Evolutionary conservation across 2,888 invertebrate genomes (phyloP), one percentile per base, ranked within the genome.

Genomic region (Chouioia cunea): DNA sequence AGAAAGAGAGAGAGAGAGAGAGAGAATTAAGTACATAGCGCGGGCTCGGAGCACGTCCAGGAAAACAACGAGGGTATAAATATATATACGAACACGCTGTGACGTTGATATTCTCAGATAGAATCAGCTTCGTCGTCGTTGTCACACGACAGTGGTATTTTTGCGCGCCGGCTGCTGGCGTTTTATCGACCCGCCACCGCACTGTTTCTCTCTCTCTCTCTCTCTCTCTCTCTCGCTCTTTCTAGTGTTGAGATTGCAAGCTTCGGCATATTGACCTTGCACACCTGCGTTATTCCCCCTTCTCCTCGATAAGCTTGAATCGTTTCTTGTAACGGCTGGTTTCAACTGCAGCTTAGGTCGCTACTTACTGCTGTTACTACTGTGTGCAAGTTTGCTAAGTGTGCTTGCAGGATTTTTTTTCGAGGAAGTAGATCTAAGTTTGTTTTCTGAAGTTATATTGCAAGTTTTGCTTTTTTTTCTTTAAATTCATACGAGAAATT

Each of bases 91-190:
- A 1, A 12, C 6, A 73, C 76, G 74, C 73, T 74, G 67, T 73
- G 73, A 74, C 76, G 74, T 76, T 76, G 77, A 76, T 76, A 36
- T 77, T 72, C 73, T 60, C 65, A 75, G 75, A 77, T 75, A 73
- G 73, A 76, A 76, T 76, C 75, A 66, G 66, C 73, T 22, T 36
- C 36, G 36, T 36, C 43, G 47, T 10, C 15, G 47, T 16, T 14
- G 47, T 23, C 20, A 18, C 22, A 18, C 15, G 18, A 12, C 44
- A 44, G 47, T 22, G 36, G 57, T 15, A 65, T 65, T 65, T 65
- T 65, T 52, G 43, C 46, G 22, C 27, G 48, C 20, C 36, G 12
- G 36, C 36, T 43, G 23, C 22, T 16, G 36, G 4, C 43, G 43
- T 43, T 72, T 63, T 75, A 76, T 77, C 75, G 76, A 75, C 60